Evolutionary conservation across 30 jellyfish, hydroid and myxozoan species (phyloP).

Genomic region (Clytia hemisphaerica): DNA sequence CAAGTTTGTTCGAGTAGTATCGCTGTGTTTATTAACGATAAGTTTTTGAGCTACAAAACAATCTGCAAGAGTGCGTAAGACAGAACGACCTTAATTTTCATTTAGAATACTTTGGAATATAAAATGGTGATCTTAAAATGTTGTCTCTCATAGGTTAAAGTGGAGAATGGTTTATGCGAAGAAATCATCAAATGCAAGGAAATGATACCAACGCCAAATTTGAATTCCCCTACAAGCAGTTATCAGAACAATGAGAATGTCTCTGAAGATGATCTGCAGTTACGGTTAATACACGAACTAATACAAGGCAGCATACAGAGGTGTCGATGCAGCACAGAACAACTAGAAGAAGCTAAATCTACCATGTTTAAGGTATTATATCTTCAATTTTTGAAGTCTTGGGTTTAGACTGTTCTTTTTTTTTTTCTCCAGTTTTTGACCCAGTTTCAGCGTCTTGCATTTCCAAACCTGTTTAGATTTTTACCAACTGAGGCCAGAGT

Average conservation of each 20-base stretch:
- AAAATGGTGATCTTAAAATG: too few species aligned
- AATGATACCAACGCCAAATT: constrained; percentile 73
- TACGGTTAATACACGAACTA: constrained; percentile 88
- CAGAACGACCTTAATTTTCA: background rate
- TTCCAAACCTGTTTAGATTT: too few species aligned
- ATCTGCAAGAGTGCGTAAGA: background rate
- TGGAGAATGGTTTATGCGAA: constrained; percentile 74
- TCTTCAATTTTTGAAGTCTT: too few species aligned
- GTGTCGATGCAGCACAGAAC: constrained; percentile 90
- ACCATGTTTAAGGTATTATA: constrained; percentile 67
- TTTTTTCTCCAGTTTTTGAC: too few species aligned
- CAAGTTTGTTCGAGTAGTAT: background rate
- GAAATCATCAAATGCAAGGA: constrained; percentile 66
- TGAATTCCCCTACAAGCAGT: constrained; percentile 56
- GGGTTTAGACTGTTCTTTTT: too few species aligned
- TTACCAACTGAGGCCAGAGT: too few species aligned
- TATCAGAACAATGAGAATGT: constrained; percentile 39
- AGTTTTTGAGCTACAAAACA: background rate
- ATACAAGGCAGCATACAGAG: constrained; percentile 94
- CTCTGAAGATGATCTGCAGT: constrained; percentile 69
- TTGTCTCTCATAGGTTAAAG: constrained; percentile 37
- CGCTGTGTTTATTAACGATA: background rate
- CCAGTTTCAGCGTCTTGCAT: too few species aligned
- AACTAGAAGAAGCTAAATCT: constrained; percentile 74
- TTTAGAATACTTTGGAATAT: too few species aligned